Percentiles rank a stretch among this genome's conserved stretches.
These are phyloP conservation scores for Drosophila acutilabella DNA, from an alignment of 2,888 invertebrate species.

Conservation along the genomic window DNA sequence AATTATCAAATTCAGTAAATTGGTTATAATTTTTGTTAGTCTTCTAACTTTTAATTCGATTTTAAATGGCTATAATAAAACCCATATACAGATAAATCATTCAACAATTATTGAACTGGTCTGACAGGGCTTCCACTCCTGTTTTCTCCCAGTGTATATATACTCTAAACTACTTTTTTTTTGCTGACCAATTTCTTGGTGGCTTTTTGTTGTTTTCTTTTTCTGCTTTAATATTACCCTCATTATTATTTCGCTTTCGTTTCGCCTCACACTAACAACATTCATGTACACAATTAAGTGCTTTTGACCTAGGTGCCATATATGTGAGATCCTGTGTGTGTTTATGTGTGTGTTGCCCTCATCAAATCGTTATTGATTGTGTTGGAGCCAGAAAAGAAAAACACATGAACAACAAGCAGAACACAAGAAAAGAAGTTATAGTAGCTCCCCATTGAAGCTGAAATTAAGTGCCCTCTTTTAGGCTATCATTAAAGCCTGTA, in stretches of 20 bases:
- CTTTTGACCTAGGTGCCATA: slow-evolving; percentile 59
- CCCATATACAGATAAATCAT: no score
- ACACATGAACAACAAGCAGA: slow-evolving; percentile 3
- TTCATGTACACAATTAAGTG: slow-evolving; percentile 64
- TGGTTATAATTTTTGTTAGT: no score
- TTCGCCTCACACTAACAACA: slow-evolving; percentile 40
- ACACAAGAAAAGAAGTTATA: slow-evolving; percentile 12
- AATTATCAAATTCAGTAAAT: no score
- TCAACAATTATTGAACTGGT: no score
- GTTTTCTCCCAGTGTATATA: no score
- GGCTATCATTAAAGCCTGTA: slow-evolving; percentile 80
- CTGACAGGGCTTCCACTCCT: no score
- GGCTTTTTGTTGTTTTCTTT: slow-evolving; percentile 8
- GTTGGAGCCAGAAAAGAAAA: slow-evolving; percentile 8
- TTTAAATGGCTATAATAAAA: no score
- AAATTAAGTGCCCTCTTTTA: slow-evolving; percentile 77
- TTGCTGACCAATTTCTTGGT: slow-evolving; percentile 53
- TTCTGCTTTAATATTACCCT: slow-evolving; percentile 67
- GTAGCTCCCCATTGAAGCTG: slow-evolving; percentile 52
- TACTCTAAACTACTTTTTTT: slow-evolving; percentile 22
- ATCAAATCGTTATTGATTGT: slow-evolving; percentile 77
- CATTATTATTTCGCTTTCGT: slow-evolving; percentile 75
- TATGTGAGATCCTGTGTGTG: slow-evolving; percentile 64
- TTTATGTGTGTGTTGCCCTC: slow-evolving; percentile 56
- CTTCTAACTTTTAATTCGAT: no score